Base-by-base conservation (phyloP, 2,888 invertebrate genomes). In the Homarus gammarus region DNA sequence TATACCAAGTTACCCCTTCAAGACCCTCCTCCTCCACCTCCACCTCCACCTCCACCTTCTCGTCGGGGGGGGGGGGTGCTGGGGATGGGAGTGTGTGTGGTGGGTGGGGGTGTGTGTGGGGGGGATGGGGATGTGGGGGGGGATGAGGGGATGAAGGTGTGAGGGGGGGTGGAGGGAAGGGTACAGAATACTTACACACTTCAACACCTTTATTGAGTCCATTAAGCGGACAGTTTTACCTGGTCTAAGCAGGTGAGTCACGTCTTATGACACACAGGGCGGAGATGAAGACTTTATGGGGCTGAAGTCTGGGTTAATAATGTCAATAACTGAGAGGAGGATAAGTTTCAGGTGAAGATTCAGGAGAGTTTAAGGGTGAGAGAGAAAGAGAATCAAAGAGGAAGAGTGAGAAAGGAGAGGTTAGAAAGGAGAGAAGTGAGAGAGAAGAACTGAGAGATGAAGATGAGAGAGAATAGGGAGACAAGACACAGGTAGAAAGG, bases 61-160 rank as follows among this genome's bases (percentile, higher is more conserved):
- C 1, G 49, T 8, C 15, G 15, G 8, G 12, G 31, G 31, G 31
- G 31, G 31, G 31, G 1, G 49, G 10, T 49, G 31, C 15, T 70
- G 70, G 27, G 31, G n/a, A 5, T 18, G 27, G 64, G 31, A 27
- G 64, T 10, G 6, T 12, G 3, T 31, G 18, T 70, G 70, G 70
- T 70, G 70, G 36, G 31, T 18, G 31, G 36, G 22, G 70, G 2
- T 18, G n/a, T 3, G 36, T 1, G 15, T n/a, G 8, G 70, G 70
- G 12, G 36, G 68, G 36, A 70, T 70, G 70, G 70, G n/a, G 70
- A 31, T 70, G 70, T 31, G 15, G 70, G 33, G 31, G 64, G 70
- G 12, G 1, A 10, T 31, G n/a, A 27, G 70, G 33, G 70, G 49
- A 49, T 8, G 49, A 49, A 15, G 49, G 49, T 12, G 49, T 0